Conservation (phyloP, 1,140 invertebrate genomes). For the Carposina sasakii region DNA sequence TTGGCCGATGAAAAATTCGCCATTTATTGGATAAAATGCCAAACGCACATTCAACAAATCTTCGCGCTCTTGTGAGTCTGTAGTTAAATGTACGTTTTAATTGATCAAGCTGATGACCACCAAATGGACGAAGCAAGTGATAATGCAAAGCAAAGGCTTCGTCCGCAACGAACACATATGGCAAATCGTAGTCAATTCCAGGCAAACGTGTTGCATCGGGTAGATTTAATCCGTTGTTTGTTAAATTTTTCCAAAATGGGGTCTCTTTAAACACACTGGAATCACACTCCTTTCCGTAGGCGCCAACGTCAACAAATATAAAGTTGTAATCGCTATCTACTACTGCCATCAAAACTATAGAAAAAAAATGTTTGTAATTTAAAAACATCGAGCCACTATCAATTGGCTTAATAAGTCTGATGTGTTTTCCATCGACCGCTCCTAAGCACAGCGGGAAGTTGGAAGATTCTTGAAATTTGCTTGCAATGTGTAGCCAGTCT, state of each 20-base stretch:
- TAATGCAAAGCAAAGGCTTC: neutral
- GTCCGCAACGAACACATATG: neutral
- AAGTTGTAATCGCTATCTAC: conserved; percentile 66
- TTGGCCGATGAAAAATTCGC: conserved; percentile 14
- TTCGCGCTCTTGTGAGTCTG: conserved; percentile 8
- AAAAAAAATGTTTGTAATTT: conserved; percentile 45
- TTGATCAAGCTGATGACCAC: neutral
- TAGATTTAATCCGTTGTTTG: conserved; percentile 8
- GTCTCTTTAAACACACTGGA: conserved; percentile 36
- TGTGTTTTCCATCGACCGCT: conserved; percentile 63
- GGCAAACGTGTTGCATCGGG: neutral
- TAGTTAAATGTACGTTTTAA: conserved; percentile 9
- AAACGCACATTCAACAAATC: conserved; percentile 15
- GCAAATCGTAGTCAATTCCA: neutral
- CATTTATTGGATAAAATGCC: conserved; percentile 17
- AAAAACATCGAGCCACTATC: conserved; percentile 49
- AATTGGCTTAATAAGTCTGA: conserved; percentile 27
- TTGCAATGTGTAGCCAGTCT: conserved; percentile 8
- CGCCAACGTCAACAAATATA: conserved; percentile 53
- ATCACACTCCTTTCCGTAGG: conserved; percentile 49
- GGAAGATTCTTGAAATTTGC: conserved; percentile 1
- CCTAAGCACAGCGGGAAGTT: conserved; percentile 59
- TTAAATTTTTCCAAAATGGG: neutral
- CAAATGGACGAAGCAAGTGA: conserved; percentile 20
- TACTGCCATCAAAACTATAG: conserved; percentile 59